Evolutionary conservation across 2,113 vertebrate species (phyloP), one percentile per base, ranked within the genome.

Genomic region (Bagarius yarrelli): DNA sequence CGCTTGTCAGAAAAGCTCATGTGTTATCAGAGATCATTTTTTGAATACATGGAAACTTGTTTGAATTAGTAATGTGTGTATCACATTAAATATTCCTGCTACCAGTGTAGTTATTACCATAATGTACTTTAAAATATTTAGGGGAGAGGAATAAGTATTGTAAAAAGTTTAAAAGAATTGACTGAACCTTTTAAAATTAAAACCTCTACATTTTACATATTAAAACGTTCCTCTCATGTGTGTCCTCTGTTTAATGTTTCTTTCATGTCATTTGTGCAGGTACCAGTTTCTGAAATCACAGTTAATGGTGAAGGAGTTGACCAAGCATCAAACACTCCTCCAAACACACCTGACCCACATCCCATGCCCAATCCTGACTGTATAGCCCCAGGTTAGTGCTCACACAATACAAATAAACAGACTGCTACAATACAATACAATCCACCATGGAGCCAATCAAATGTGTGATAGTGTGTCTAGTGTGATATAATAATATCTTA

Each of bases 301-400:
- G 93, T 88, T 56, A 90, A 86, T 75, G 83, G 85, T 21, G 47
- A 85, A 60, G 93, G 90, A 27, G 87, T 79, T 25, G 87, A 91
- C 12, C 82, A 93, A 30, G 83, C 87, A 12, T 90, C 92, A 27
- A 87, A 90, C 79, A 93, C 90, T n/a, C 92, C 92, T 52, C 91
- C 91, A 53, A 94, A 96, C 44, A 90, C 92, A 18, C 87, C 93
- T 0, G 90, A 95, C 32, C 92, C 91, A 64, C 88, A 84, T 64
- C 91, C 87, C 34, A 91, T 90, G 66, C 91, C 94, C 1, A 93
- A 96, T 87, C 96, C 96, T 55, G 94, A 95, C 71, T 94, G 76
- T 80, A 96, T 98, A 1, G 96, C 97, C 36, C 96, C 97, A 87
- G 97, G 97, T 98, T 92, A 90, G 23, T 89, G 61, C 50, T 61